These are phyloP conservation scores for Neodiprion virginianus DNA, from an alignment of 1,140 invertebrate genomes.

Conservation along the genomic window DNA sequence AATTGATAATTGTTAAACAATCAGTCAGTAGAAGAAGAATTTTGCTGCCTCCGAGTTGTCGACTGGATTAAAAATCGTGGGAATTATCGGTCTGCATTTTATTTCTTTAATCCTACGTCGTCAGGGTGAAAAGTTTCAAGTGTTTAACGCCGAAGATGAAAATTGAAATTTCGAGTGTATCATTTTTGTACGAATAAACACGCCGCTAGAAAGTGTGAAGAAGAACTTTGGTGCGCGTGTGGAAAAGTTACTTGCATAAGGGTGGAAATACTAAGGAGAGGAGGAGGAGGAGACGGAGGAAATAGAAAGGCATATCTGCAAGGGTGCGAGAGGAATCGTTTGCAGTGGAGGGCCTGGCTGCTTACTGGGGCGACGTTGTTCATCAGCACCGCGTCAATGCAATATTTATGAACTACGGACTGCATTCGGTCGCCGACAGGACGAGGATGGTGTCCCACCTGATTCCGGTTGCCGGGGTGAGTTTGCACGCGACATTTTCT, in stretches of 20 bases:
- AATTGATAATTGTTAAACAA: too few species aligned
- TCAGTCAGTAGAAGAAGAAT: too few species aligned
- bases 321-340: conserved; percentile 6
- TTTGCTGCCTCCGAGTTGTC: too few species aligned
- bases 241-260: neutral
- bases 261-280: neutral
- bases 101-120: too few species aligned
- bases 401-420: conserved; percentile 49
- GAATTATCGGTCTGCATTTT: too few species aligned
- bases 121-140: too few species aligned
- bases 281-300: neutral
- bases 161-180: too few species aligned
- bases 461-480: conserved; percentile 48
- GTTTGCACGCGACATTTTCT: conserved; percentile 18
- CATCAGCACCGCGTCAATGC: conserved; percentile 41
- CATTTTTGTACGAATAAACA: too few species aligned
- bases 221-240: too few species aligned
- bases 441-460: conserved; percentile 51
- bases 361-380: conserved; percentile 40
- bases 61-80: too few species aligned
- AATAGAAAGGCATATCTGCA: neutral
- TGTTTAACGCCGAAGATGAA: too few species aligned
- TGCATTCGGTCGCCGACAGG: conserved; percentile 33
- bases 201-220: too few species aligned
- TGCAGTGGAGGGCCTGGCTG: conserved; percentile 41